Base-by-base conservation (phyloP, 1,140 invertebrate genomes). In the Phenacoccus solenopsis region DNA sequence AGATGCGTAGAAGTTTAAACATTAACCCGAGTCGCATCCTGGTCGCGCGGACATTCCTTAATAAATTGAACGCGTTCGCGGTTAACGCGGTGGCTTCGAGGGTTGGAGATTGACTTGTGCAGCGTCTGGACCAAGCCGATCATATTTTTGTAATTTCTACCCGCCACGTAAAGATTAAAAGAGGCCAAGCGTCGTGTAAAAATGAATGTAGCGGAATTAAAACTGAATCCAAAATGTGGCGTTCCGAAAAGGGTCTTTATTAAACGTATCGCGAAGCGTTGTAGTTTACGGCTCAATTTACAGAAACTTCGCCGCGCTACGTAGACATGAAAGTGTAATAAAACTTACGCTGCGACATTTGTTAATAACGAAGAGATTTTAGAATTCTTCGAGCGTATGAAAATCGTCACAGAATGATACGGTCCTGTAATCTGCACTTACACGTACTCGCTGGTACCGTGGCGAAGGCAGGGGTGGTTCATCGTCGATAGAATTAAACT, bases 191-290 rank as follows among this genome's bases (percentile, higher is more conserved):
- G 13, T 16, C 38, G 38, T 16, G 38, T 49, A 49, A 49, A 49
- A 49, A 49, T 49, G 38, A 49, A 49, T 49, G 38, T 49, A 49
- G 38, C 38, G 38, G 38, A 49, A 49, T 49, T 49, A 49, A 49
- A 49, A 49, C 20, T 9, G 38, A 49, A 49, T 49, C 38, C 38
- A n/a, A 49, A 49, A 49, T 49, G 38, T 49, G 20, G 12, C 12
- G 38, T 16, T 16, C 5, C 38, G 30, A 49, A 49, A 49, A 49
- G 38, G 38, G 38, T 49, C 38, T 49, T 49, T 49, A 49, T 49
- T 49, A 49, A 49, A 49, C 38, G 38, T 49, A 49, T 49, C 38
- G 38, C 38, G 20, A 49, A 9, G 38, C 38, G 16, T 4, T 49
- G 16, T 49, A 49, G 38, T 49, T 49, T 49, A 16, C 12, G 13